Evolutionary conservation across 2,888 invertebrate genomes (phyloP), one percentile per base, ranked within the genome.

Genomic region (Ophion obscuratus): DNA sequence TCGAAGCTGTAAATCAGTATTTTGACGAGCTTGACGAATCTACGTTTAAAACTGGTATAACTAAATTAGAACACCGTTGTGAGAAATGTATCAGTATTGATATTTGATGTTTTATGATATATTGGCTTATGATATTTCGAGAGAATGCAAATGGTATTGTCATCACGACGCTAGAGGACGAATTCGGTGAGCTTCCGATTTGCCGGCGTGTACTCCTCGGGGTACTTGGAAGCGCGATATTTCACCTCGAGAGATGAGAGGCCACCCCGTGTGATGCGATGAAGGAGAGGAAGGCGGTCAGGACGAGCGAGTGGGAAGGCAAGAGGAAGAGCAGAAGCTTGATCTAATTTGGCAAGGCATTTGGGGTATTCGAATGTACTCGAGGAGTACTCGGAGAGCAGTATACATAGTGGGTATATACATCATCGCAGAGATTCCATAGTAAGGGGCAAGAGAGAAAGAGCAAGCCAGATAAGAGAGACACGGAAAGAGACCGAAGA

Each of bases 301-400:
- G 17, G n/a, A 27, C 59, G 68, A 31, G 9, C 31, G 47, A 14
- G 68, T 20, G 17, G 75, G 2, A 17, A n/a, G 17, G 40, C 27
- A 57, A 71, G 76, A 20, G 66, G 76, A 61, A 61, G 61, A 71
- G 67, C 83, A 73, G 81, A 59, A 64, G 68, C 80, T 83, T 74
- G 81, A 86, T 86, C 83, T 83, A 86, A 86, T 86, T 86, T 73
- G 73, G 77, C 74, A 74, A 68, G 74, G 74, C 81, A 86, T 86
- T 74, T 78, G 83, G 80, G 81, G 77, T 36, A 86, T 86, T 81
- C 71, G 77, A 61, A 76, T 36, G 31, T 24, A 36, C 75, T 74
- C 64, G 64, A 81, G 86, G 64, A 80, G 76, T 47, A 80, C 71
- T 59, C 59, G 31, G 31, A 61, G 67, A 82, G 59, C 74, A 57